phyloP scores from a whole-genome alignment of 2,888 invertebrate species.

The Tetramorium bicarinatum region DNA sequence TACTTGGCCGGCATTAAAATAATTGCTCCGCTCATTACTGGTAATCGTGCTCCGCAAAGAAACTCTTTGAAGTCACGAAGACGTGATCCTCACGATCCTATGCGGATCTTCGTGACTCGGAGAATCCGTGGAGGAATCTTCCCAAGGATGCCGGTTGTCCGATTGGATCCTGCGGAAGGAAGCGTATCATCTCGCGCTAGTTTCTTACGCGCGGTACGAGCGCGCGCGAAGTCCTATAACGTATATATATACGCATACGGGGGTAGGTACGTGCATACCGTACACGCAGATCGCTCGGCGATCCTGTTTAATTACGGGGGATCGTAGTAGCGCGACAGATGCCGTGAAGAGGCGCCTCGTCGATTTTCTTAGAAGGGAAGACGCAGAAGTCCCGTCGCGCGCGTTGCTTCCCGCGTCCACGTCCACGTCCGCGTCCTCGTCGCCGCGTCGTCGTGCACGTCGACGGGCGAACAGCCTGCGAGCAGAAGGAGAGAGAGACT shows the following conservation, averaged over 20 bases:
- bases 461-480: constrained; percentile 57
- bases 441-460: constrained; percentile 27
- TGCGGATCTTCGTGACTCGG: constrained; percentile 63
- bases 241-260: background rate
- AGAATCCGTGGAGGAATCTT: constrained; percentile 40
- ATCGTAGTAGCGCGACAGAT: constrained; percentile 77
- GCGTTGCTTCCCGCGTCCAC: constrained; percentile 23
- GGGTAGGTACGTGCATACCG: constrained; percentile 30
- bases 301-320: constrained; percentile 79
- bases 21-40: constrained; percentile 72
- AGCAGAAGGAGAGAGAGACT: constrained; percentile 66
- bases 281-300: constrained; percentile 64
- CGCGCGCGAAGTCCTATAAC: constrained; percentile 33
- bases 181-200: constrained; percentile 51
- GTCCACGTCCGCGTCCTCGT: constrained; percentile 25
- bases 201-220: constrained; percentile 37
- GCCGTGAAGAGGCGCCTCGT: constrained; percentile 77
- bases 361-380: constrained; percentile 70
- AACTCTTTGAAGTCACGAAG: constrained; percentile 62
- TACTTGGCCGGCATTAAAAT: constrained; percentile 65
- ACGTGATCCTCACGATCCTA: constrained; percentile 52
- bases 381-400: constrained; percentile 27
- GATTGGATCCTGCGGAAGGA: constrained; percentile 49
- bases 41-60: constrained; percentile 64
- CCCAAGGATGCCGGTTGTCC: constrained; percentile 45